A percentile compares a stretch with the other conserved stretches of the same genome.
phyloP scores from a whole-genome alignment of 2,888 invertebrate species.

The Ophioninae sp. region DNA sequence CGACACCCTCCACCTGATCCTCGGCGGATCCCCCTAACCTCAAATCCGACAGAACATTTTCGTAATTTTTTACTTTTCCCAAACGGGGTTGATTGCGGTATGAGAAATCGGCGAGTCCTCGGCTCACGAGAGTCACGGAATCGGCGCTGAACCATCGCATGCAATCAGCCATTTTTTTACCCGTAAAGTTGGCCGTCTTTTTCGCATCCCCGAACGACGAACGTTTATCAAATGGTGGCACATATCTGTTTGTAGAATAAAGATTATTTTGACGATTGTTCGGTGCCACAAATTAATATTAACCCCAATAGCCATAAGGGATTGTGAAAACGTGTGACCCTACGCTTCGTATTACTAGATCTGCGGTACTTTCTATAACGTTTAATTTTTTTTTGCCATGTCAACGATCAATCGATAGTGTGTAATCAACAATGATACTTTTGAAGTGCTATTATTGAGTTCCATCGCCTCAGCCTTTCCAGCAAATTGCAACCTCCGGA shows the following conservation, averaged over 20 bases:
- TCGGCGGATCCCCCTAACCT: constrained; percentile 28
- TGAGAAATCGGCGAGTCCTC: constrained; percentile 66
- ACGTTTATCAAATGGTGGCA: constrained; percentile 62
- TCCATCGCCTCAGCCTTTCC: background rate
- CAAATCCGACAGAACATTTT: constrained; percentile 15
- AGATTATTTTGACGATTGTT: background rate
- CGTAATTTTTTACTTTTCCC: constrained; percentile 54
- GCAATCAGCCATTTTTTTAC: constrained; percentile 62
- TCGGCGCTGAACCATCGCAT: constrained; percentile 66
- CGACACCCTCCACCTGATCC: constrained; percentile 28
- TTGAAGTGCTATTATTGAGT: background rate
- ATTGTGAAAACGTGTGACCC: too few species aligned
- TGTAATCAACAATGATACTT: background rate
- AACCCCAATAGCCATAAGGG: too few species aligned
- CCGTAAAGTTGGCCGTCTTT: constrained; percentile 44
- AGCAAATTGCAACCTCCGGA: background rate
- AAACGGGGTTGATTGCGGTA: constrained; percentile 56
- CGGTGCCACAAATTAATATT: background rate
- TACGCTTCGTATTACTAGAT: too few species aligned
- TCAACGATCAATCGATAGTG: background rate
- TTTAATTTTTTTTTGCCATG: background rate
- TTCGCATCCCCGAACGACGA: constrained; percentile 63
- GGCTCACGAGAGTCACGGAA: constrained; percentile 61
- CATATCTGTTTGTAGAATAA: constrained; percentile 63
- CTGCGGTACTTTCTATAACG: too few species aligned